phyloP scores from a whole-genome alignment of 2,113 vertebrate genomes.

The Clinocottus analis region DNA sequence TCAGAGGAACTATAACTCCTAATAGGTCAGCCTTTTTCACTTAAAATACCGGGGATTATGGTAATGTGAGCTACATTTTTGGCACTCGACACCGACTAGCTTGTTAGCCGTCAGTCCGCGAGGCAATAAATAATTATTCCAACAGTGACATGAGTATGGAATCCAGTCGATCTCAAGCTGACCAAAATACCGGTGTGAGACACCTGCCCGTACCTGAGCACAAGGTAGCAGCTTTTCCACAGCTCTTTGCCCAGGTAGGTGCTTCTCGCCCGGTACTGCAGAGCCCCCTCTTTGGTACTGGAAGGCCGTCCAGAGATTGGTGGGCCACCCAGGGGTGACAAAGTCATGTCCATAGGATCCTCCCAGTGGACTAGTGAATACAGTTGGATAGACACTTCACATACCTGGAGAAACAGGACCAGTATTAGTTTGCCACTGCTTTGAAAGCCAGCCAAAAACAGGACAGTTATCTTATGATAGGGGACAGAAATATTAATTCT shows the following conservation, averaged over 20 bases:
- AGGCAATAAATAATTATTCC: not conserved
- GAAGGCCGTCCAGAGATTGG: constrained; percentile 51
- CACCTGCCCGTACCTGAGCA: constrained; percentile 89
- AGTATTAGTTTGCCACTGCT: not conserved
- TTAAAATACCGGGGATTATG: not conserved
- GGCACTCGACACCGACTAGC: not conserved
- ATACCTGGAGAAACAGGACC: constrained; percentile 78
- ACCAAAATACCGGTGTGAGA: not conserved
- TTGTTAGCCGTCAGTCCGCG: not conserved
- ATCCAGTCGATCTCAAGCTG: not conserved
- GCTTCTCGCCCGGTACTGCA: constrained; percentile 90
- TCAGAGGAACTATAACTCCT: not conserved
- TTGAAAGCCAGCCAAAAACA: not conserved
- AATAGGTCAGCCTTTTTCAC: not conserved
- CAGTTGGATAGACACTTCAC: constrained; percentile 86
- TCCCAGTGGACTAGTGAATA: constrained; percentile 98
- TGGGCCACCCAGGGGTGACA: constrained; percentile 74
- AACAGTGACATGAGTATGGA: not conserved
- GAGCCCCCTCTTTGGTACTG: constrained; percentile 89
- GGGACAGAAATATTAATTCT: not conserved
- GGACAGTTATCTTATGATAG: not conserved
- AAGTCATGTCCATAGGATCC: constrained; percentile 88
- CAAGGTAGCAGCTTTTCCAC: constrained; percentile 95
- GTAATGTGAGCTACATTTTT: not conserved
- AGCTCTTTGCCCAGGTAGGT: constrained; percentile 95